A percentile compares a stretch with the other conserved stretches of the same genome.
Evolutionary conservation across 2,888 invertebrate genomes (phyloP).

Genomic region (Xestia rhomboidea): DNA sequence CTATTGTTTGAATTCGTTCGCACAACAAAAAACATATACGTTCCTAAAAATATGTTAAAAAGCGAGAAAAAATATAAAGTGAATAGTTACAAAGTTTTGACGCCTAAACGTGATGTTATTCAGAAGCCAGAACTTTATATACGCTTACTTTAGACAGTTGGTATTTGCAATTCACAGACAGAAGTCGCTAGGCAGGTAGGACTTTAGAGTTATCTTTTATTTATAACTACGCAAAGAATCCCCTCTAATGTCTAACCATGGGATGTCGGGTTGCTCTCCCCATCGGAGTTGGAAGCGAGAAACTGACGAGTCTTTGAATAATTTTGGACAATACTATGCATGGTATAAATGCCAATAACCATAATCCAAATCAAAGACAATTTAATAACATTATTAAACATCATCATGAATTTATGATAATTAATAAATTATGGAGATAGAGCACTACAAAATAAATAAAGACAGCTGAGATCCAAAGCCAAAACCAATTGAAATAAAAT

Average conservation of each 20-base stretch:
- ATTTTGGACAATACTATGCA: background rate
- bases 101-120: slow-evolving; percentile 74
- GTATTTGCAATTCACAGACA: slow-evolving; percentile 89
- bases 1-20: slow-evolving; percentile 81
- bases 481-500: background rate
- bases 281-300: slow-evolving; percentile 17
- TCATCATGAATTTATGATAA: background rate
- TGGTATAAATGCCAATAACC: background rate
- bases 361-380: background rate
- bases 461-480: background rate
- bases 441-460: too few species aligned
- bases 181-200: slow-evolving; percentile 84
- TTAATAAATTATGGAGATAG: background rate
- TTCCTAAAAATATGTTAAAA: slow-evolving; percentile 57
- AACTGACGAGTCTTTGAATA: slow-evolving; percentile 11
- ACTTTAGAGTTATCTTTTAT: slow-evolving; percentile 89
- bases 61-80: slow-evolving; percentile 46
- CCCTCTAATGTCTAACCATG: slow-evolving; percentile 72
- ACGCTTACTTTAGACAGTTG: slow-evolving; percentile 74
- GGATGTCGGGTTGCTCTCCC: slow-evolving; percentile 63
- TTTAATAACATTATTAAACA: background rate
- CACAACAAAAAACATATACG: slow-evolving; percentile 65
- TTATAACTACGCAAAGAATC: slow-evolving; percentile 87
- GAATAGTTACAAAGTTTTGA: slow-evolving; percentile 68
- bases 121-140: slow-evolving; percentile 75